Base-by-base conservation (phyloP, 2,888 invertebrate species). In the Nomada lathburiana region DNA sequence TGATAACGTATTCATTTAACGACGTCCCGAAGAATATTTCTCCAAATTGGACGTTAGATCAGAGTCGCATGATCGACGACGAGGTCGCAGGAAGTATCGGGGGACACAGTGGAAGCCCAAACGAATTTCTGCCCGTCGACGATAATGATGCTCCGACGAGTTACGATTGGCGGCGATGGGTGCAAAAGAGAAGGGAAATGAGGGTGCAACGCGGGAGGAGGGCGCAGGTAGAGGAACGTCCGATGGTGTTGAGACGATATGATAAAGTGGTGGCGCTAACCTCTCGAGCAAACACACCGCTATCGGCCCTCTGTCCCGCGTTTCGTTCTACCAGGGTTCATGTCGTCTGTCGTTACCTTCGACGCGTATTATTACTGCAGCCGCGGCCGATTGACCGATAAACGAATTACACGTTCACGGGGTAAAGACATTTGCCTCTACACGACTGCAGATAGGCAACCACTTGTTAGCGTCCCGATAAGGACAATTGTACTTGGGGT, bases 231-330 rank as follows among this genome's bases (percentile, higher is more conserved):
- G 59, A 44, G 82, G 76, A 85, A 84, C 80, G 85, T 76, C 84
- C 83, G 86, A 86, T 86, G 85, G 82, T 80, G 76, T 85, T 80
- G 78, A 77, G 71, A 79, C 87, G 90, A 89, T 88, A 88, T 89
- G 91, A 91, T 89, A 89, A 90, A 89, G 83, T 78, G 85, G 83
- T 85, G 90, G 89, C 90, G 89, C 89, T 91, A 88, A 87, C 87
- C 87, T 88, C 84, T 75, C 87, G 78, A 82, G 75, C 84, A 89
- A 86, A 86, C 80, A 84, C 86, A 70, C 75, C 80, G 70, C 65
- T 82, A 77, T 76, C 80, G 76, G 76, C 72, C 69, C 73, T 63
- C 64, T 57, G 64, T 59, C 63, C 44, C 29, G 23, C 55, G 76
- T 73, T 60, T 83, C 80, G 79, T 55, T 62, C 57, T 26, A 20